phyloP scores from a whole-genome alignment of 2,113 vertebrate genomes.

The Gulo gulo region DNA sequence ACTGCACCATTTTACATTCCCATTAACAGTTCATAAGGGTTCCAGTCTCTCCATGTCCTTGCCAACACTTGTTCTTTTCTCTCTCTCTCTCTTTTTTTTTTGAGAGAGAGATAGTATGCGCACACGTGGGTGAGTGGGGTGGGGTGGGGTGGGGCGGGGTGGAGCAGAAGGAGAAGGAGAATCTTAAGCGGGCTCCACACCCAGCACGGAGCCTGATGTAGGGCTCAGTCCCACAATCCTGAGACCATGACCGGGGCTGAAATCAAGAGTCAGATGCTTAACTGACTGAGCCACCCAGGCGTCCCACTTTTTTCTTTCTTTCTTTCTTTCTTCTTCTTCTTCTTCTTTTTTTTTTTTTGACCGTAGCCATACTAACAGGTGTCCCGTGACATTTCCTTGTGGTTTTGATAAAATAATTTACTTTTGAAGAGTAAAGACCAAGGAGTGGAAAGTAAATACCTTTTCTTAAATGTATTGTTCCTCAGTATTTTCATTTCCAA shows the following conservation, averaged over 20 bases:
- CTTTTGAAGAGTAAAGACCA: background rate
- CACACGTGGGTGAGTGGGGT: too few species aligned
- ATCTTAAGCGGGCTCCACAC: background rate
- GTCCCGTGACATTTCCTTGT: background rate
- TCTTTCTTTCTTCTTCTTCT: background rate
- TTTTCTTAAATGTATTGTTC: background rate
- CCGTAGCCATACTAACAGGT: background rate
- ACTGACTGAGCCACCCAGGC: background rate
- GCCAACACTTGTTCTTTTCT: background rate
- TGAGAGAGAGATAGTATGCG: background rate
- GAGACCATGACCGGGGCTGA: background rate
- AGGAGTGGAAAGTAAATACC: background rate
- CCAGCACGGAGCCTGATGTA: background rate
- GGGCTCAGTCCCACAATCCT: background rate
- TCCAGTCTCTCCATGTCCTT: background rate
- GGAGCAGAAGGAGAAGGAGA: background rate
- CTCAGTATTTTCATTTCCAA: conserved; percentile 1
- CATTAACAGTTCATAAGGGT: background rate
- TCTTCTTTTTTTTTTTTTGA: background rate
- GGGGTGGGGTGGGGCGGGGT: background rate
- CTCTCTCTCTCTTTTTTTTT: background rate
- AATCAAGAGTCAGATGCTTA: background rate
- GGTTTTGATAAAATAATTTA: background rate
- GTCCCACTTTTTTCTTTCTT: too few species aligned
- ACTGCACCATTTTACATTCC: background rate